Percentiles rank a stretch among this genome's conserved stretches.
Evolutionary conservation across 2,113 vertebrate genomes (phyloP).

Genomic region (Chinchilla lanigera): DNA sequence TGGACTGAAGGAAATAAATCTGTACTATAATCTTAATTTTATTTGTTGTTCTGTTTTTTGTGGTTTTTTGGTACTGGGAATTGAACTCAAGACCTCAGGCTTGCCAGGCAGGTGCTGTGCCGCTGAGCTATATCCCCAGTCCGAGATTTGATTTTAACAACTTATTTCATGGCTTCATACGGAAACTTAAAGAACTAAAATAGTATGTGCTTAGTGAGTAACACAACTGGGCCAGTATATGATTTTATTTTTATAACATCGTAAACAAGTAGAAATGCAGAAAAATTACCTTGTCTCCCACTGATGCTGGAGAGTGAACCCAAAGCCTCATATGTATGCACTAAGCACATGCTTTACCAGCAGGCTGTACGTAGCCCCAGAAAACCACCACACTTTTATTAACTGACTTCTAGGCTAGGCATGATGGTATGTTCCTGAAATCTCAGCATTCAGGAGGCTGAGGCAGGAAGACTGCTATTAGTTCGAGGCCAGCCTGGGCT

Average conservation of each 20-base stretch:
- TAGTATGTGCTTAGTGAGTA: background rate
- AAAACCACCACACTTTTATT: background rate
- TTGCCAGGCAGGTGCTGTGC: too few relatives aligned
- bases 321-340: background rate
- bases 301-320: background rate
- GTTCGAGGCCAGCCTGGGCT: background rate
- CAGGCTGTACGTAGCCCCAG: background rate
- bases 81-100: too few relatives aligned
- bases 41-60: too few relatives aligned
- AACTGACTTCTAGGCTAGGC: background rate
- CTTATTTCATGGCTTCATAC: background rate
- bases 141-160: background rate
- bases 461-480: background rate
- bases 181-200: background rate
- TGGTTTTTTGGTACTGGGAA: too few relatives aligned
- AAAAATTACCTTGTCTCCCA: background rate
- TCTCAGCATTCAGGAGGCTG: background rate
- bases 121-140: too few relatives aligned
- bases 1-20: background rate
- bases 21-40: background rate
- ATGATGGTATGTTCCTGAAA: background rate
- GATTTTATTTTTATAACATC: slow-evolving; percentile 14
- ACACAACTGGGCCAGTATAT: background rate
- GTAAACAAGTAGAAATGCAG: background rate
- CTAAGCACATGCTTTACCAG: background rate